phyloP scores from a whole-genome alignment of 2,888 invertebrate species.

The Galerucella nymphaeae region DNA sequence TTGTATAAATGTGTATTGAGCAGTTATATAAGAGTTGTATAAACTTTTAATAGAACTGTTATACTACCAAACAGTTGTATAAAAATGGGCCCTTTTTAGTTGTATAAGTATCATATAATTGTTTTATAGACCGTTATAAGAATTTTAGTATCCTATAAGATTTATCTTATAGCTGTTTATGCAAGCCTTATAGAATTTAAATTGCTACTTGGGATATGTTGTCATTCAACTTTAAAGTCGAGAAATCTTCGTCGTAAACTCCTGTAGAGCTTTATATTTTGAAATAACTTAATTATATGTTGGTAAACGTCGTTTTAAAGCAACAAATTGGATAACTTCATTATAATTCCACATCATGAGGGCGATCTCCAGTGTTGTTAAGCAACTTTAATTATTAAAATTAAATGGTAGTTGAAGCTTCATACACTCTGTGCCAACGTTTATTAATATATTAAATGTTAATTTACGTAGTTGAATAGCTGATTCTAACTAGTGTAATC shows the following conservation, averaged over 20 bases:
- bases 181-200: too few species aligned
- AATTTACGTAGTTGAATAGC: conserved; percentile 7
- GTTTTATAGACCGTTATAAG: too few species aligned
- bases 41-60: too few species aligned
- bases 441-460: conserved; percentile 23
- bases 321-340: conserved; percentile 47
- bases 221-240: conserved; percentile 8
- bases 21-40: too few species aligned
- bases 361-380: conserved; percentile 29
- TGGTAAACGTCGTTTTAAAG: conserved; percentile 53
- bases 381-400: conserved; percentile 21
- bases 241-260: conserved; percentile 35
- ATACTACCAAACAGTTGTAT: too few species aligned
- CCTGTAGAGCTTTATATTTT: conserved; percentile 50
- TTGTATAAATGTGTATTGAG: too few species aligned
- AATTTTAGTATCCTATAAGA: too few species aligned
- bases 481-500: not conserved
- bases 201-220: too few species aligned
- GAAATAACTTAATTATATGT: conserved; percentile 53
- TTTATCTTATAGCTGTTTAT: too few species aligned
- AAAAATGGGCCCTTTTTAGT: too few species aligned
- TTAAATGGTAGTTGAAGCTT: conserved; percentile 17
- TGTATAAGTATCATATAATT: too few species aligned
- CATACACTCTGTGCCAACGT: conserved; percentile 5
- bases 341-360: conserved; percentile 35